Base-by-base conservation (phyloP, 2,888 invertebrate species). In the Zeuzera pyrina region DNA sequence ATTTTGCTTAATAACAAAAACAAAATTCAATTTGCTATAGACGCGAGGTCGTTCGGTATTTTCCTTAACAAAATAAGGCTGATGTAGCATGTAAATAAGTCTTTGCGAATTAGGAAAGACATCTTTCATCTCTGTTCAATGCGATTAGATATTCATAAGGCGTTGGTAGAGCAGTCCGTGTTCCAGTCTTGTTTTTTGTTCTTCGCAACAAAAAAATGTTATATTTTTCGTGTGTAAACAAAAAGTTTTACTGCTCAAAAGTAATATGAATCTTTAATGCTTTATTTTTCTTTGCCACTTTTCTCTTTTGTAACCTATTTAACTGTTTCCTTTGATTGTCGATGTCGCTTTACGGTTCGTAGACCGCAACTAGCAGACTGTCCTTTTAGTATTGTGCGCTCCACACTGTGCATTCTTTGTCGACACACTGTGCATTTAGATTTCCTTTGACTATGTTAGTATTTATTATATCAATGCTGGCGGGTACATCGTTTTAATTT, bases 121-220 rank as follows among this genome's bases (percentile, higher is more conserved):
- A 72, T 76, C 68, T 70, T 68, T 73, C 69, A 72, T 69, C 61
- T 65, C 53, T 56, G 53, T 68, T 68, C 66, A 50, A 48, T 56
- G 43, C 59, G 65, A 73, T 76, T 72, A 72, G 69, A 58, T 74
- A 73, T 76, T 76, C 74, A 71, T 73, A 66, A 72, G 66, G 52
- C 60, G 56, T 51, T 52, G 52, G 49, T 43, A 47, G 45, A 49
- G 47, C 53, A 45, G 43, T 49, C 47, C 43, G 44, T 37, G 45
- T 45, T 42, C 49, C 52, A 47, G 50, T 46, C 42, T 46, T n/a
- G n/a, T n/a, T n/a, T n/a, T n/a, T 43, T 47, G 43, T 48, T 49
- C 45, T 44, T 42, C 42, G 42, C 49, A 44, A 41, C 41, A 34
- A 47, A 56, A 52, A 52, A 57, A 49, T 61, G 59, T 54, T 49